These are phyloP conservation scores for Patagioenas fasciata DNA, from an alignment of 2,113 vertebrate genomes.

Conservation along the genomic window DNA sequence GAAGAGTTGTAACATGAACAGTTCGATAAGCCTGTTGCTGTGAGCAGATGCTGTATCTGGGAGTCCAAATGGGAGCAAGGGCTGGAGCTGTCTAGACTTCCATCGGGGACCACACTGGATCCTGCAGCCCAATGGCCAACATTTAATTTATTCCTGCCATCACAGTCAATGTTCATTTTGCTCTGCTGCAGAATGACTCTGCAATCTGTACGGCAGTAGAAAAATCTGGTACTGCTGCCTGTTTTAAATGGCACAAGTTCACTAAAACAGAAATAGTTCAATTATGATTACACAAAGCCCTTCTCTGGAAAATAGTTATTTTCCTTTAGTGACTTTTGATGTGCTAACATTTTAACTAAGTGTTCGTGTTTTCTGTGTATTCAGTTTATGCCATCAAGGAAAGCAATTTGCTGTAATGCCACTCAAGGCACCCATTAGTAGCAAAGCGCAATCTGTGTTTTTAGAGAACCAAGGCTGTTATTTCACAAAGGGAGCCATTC, in stretches of 20 bases:
- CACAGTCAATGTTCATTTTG: neutral
- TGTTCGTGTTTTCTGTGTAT: neutral
- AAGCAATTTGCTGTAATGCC: conserved; percentile 65
- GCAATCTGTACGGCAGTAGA: neutral
- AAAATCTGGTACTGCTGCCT: neutral
- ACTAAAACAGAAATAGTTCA: neutral
- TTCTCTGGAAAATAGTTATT: conserved; percentile 13
- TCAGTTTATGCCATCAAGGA: conserved; percentile 50
- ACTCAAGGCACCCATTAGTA: conserved; percentile 57
- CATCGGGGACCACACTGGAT: neutral
- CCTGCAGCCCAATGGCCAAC: neutral
- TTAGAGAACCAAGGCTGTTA: conserved; percentile 50
- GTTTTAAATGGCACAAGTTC: neutral
- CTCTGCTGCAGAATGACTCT: neutral
- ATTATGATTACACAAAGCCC: neutral
- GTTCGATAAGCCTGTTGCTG: neutral
- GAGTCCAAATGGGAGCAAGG: neutral
- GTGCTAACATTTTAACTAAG: conserved; percentile 59
- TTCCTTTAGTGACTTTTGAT: conserved; percentile 33
- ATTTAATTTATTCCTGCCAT: neutral
- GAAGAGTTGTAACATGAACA: neutral
- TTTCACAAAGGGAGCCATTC: conserved; percentile 43
- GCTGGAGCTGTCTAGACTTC: neutral
- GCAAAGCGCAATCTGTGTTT: conserved; percentile 64
- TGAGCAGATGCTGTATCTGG: neutral